Conservation (phyloP, 2,888 invertebrate genomes). For the Meghimatium bilineatum region DNA sequence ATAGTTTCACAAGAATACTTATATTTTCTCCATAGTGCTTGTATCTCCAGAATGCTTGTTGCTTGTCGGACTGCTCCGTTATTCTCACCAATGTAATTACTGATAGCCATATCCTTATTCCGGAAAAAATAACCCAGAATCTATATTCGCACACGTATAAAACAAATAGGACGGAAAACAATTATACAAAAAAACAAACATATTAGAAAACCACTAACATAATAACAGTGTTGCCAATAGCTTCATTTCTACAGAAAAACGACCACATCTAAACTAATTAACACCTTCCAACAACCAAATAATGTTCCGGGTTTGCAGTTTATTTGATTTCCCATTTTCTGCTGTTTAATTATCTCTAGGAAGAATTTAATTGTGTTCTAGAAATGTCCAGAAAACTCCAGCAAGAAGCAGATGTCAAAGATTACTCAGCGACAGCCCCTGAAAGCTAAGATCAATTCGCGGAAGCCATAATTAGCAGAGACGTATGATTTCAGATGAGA, state of each 20-base stretch:
- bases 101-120: too few relatives aligned
- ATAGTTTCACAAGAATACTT: too few relatives aligned
- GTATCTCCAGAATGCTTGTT: too few relatives aligned
- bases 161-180: too few relatives aligned
- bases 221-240: not conserved
- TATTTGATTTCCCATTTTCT: not conserved
- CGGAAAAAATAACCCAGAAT: too few relatives aligned
- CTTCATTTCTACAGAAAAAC: not conserved
- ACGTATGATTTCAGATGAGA: conserved; percentile 4
- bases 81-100: too few relatives aligned
- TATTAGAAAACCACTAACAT: too few relatives aligned
- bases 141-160: too few relatives aligned
- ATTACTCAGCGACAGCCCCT: not conserved
- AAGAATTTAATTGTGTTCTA: not conserved
- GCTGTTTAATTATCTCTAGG: not conserved
- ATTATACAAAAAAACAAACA: too few relatives aligned
- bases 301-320: not conserved
- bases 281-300: not conserved
- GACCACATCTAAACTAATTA: not conserved
- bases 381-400: not conserved
- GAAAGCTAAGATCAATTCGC: not conserved
- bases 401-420: not conserved
- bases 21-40: too few relatives aligned
- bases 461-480: not conserved
- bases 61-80: too few relatives aligned